Percentiles rank a stretch among this genome's conserved stretches.
Evolutionary conservation across 2,113 vertebrate genomes (phyloP).

Genomic region (Catagonus wagneri): DNA sequence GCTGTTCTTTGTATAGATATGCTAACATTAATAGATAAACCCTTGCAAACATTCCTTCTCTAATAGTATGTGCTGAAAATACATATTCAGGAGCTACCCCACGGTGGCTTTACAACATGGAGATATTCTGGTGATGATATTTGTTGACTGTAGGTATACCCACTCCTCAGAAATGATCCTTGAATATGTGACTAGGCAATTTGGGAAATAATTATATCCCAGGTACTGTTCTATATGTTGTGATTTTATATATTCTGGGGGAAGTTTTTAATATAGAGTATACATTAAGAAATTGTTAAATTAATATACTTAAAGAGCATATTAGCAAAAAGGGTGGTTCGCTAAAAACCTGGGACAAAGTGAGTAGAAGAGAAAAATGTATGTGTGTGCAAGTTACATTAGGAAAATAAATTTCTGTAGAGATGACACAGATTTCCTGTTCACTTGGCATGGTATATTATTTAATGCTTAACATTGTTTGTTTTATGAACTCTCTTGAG

Average conservation of each 20-base stretch:
- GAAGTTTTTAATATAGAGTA: neutral
- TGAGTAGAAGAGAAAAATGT: neutral
- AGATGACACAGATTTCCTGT: slow-evolving; percentile 2
- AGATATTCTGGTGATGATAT: neutral
- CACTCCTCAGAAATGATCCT: neutral
- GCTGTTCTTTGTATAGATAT: neutral
- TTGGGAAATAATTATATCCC: neutral
- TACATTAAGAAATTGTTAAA: neutral
- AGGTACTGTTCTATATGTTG: neutral
- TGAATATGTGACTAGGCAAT: neutral
- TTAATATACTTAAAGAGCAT: neutral
- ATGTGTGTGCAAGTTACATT: neutral
- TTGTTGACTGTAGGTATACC: neutral
- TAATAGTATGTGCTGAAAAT: neutral
- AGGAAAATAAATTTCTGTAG: slow-evolving; percentile 2
- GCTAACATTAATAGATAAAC: neutral
- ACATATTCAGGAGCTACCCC: neutral
- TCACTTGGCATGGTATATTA: neutral
- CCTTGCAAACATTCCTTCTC: neutral
- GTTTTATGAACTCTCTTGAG: neutral
- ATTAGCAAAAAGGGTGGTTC: neutral
- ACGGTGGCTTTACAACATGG: neutral
- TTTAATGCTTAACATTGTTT: slow-evolving; percentile 51
- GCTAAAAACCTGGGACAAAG: neutral
- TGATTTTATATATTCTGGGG: neutral